Percentiles rank a stretch among this genome's conserved stretches.
These are phyloP conservation scores for Thunnus albacares DNA, from an alignment of 2,797 vertebrate species.

Conservation along the genomic window DNA sequence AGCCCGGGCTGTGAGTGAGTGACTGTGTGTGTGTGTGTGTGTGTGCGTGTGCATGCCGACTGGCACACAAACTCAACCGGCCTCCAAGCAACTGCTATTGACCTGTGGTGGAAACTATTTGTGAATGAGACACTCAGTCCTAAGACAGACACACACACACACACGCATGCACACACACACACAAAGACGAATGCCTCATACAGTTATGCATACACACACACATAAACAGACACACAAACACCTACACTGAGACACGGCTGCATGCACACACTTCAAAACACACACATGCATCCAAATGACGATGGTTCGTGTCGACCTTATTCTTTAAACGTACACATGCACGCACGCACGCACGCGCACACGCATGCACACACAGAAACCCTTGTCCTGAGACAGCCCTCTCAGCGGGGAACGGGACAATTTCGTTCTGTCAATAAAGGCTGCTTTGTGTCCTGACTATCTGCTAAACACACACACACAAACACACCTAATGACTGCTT, in stretches of 20 bases:
- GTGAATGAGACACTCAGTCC: constrained; percentile 74
- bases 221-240: not conserved
- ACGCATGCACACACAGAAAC: constrained; percentile 20
- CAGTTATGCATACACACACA: not conserved
- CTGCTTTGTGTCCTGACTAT: constrained; percentile 67
- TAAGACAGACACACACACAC: too few species aligned
- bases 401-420: constrained; percentile 60
- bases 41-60: constrained; percentile 17
- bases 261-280: constrained; percentile 18
- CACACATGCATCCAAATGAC: constrained; percentile 38
- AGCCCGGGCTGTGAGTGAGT: constrained; percentile 42
- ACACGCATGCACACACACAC: not conserved
- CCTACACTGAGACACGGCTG: not conserved
- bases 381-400: constrained; percentile 50
- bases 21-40: constrained; percentile 13
- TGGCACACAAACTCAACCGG: constrained; percentile 49
- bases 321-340: constrained; percentile 9
- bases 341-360: constrained; percentile 18
- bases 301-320: not conserved
- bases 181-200: not conserved
- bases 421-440: constrained; percentile 76
- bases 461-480: constrained; percentile 55
- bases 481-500: constrained; percentile 67
- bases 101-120: constrained; percentile 77
- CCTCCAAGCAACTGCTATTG: constrained; percentile 83